Percentiles rank a stretch among this genome's conserved stretches.
phyloP scores from a whole-genome alignment of 2,888 invertebrate species.

The Ormyrus labotus region DNA sequence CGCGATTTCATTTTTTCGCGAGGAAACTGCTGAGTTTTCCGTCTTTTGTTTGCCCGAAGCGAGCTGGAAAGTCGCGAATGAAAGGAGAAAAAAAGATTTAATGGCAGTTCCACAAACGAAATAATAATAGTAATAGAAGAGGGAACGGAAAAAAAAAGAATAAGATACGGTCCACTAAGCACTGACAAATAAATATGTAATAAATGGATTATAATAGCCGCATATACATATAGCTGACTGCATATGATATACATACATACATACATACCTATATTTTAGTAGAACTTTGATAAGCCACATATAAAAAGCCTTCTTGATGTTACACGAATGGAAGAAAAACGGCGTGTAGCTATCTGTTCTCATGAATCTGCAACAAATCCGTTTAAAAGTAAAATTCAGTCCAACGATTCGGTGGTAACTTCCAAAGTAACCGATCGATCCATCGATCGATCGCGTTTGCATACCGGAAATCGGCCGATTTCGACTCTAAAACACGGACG shows the following conservation, averaged over 20 bases:
- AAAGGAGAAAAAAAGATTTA: conserved; percentile 20
- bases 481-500: conserved; percentile 25
- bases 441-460: no score
- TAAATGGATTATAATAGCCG: conserved; percentile 70
- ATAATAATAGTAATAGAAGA: conserved; percentile 50
- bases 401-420: background rate
- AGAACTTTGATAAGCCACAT: conserved; percentile 69
- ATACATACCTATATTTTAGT: conserved; percentile 71
- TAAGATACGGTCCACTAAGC: conserved; percentile 67
- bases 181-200: conserved; percentile 68
- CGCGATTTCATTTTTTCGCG: conserved; percentile 42
- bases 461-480: background rate
- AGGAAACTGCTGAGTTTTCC: conserved; percentile 27
- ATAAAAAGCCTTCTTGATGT: conserved; percentile 58
- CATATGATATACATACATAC: conserved; percentile 67
- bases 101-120: conserved; percentile 56
- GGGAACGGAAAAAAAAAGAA: conserved; percentile 52
- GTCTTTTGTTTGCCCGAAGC: conserved; percentile 45
- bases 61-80: conserved; percentile 45
- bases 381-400: conserved; percentile 11
- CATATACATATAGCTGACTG: conserved; percentile 71
- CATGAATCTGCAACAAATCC: conserved; percentile 6
- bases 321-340: background rate
- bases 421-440: conserved; percentile 1
- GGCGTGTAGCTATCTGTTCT: conserved; percentile 19